Conservation (phyloP, 2,888 invertebrate genomes). For the Apoda limacodes region DNA sequence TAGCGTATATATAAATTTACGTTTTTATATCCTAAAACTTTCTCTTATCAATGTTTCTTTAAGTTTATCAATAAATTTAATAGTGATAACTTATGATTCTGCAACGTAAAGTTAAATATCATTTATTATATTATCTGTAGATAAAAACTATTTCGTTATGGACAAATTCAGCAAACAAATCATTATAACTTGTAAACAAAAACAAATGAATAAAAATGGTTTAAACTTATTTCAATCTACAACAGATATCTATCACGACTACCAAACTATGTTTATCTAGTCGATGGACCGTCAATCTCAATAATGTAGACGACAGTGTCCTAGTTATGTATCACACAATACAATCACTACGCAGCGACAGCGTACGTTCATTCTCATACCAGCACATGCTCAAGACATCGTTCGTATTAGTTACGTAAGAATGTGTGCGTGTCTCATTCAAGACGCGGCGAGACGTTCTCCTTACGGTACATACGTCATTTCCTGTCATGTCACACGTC, state of each 20-base stretch:
- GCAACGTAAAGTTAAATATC: no score
- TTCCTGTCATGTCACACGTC: constrained; percentile 54
- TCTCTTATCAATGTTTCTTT: no score
- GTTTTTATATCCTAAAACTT: no score
- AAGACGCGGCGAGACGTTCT: constrained; percentile 39
- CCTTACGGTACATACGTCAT: constrained; percentile 61
- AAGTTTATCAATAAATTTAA: no score
- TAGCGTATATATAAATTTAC: no score
- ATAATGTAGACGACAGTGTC: no score
- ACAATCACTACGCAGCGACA: constrained; percentile 34
- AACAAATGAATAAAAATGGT: no score
- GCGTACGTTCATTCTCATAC: constrained; percentile 52
- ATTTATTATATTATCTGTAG: no score
- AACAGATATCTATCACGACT: constrained; percentile 41
- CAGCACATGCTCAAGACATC: constrained; percentile 27
- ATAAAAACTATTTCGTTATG: no score
- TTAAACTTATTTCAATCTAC: constrained; percentile 32
- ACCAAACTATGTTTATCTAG: constrained; percentile 40
- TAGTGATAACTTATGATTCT: no score
- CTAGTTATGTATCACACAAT: constrained; percentile 31
- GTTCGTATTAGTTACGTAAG: constrained; percentile 18
- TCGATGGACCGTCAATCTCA: constrained; percentile 45
- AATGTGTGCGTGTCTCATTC: constrained; percentile 53
- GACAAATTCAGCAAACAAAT: no score
- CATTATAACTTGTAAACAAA: no score